phyloP scores from a whole-genome alignment of 2,113 vertebrate species.

The Vidua macroura region DNA sequence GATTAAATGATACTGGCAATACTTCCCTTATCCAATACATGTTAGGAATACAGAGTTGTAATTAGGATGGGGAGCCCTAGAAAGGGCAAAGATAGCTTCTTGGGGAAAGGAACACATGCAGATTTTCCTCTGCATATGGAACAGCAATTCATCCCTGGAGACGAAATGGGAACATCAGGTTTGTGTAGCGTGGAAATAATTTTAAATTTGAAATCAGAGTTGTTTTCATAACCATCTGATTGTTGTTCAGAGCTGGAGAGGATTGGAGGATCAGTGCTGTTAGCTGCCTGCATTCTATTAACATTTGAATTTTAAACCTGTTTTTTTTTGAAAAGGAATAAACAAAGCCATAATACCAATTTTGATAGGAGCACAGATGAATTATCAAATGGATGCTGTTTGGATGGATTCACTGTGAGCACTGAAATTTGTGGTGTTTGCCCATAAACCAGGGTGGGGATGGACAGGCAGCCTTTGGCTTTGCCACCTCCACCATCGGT shows the following conservation, averaged over 20 bases:
- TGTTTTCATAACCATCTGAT: neutral
- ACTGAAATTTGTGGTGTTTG: neutral
- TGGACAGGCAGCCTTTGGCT: neutral
- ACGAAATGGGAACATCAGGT: neutral
- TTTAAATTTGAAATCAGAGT: neutral
- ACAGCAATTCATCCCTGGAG: neutral
- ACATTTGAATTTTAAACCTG: neutral
- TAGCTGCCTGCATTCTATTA: neutral
- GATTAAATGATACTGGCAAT: neutral
- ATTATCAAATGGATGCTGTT: neutral
- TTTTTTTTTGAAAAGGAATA: neutral
- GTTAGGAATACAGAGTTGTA: neutral
- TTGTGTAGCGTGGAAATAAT: neutral
- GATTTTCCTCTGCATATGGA: neutral
- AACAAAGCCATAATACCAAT: neutral
- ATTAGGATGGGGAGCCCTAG: neutral
- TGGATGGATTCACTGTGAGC: neutral
- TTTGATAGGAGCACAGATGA: neutral
- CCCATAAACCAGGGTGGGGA: neutral
- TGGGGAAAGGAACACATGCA: neutral
- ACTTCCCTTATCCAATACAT: neutral
- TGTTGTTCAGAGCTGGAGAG: neutral
- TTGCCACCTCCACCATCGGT: neutral
- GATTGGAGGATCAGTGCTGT: neutral
- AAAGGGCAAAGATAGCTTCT: neutral